Percentiles rank a stretch among this genome's conserved stretches.
Evolutionary conservation across 1,140 invertebrate species (phyloP).

Genomic region (Pteromalus puparum): DNA sequence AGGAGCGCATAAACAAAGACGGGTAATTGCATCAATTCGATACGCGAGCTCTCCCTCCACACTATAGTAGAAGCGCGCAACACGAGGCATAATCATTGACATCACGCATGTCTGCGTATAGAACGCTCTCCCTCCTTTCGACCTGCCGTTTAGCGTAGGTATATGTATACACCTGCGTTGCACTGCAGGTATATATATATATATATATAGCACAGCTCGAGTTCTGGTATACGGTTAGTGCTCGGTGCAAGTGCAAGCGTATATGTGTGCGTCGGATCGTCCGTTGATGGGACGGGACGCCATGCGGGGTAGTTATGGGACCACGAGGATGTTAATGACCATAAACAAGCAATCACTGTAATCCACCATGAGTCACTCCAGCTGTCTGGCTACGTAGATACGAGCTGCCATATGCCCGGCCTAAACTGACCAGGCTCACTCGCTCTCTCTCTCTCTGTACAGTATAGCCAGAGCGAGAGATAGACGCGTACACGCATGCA

Average conservation of each 20-base stretch:
- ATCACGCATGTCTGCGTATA: constrained; percentile 43
- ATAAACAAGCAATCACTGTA: constrained; percentile 73
- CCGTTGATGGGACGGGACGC: constrained; percentile 65
- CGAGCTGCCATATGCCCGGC: constrained; percentile 68
- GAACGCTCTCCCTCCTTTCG: constrained; percentile 12
- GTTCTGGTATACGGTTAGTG: not conserved
- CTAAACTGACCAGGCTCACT: constrained; percentile 56
- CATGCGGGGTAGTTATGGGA: constrained; percentile 68
- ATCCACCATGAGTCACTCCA: constrained; percentile 71
- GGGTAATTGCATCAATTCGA: constrained; percentile 47
- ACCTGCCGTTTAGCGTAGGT: constrained; percentile 1
- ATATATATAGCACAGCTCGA: not conserved
- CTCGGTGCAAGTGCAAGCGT: not conserved
- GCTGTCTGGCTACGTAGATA: constrained; percentile 68
- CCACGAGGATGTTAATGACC: constrained; percentile 72
- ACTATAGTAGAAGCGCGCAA: not conserved
- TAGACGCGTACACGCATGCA: constrained; percentile 21
- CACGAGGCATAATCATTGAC: constrained; percentile 46
- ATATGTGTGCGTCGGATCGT: constrained; percentile 37
- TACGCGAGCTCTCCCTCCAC: constrained; percentile 10
- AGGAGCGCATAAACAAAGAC: constrained; percentile 46
- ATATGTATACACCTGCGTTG: not conserved
- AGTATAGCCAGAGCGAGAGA: not conserved
- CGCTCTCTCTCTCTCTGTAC: not conserved
- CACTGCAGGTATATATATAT: not conserved